These are phyloP conservation scores for Agriopis aurantiaria DNA, from an alignment of 2,888 invertebrate genomes.

Conservation along the genomic window DNA sequence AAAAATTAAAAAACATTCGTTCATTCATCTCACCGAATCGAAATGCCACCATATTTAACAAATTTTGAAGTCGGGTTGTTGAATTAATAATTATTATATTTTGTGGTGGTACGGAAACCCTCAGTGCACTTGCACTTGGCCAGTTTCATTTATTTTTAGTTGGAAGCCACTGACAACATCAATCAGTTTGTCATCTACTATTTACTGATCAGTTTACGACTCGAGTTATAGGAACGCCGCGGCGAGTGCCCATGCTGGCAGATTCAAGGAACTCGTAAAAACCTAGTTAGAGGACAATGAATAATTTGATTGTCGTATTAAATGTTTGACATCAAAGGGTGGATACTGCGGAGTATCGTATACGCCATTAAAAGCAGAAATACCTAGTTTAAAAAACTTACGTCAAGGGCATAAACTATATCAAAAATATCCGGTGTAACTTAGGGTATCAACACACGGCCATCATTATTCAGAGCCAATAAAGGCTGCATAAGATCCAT, in stretches of 20 bases:
- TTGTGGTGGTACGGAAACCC: too few species aligned
- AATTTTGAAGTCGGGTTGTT: too few species aligned
- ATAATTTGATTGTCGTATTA: slow-evolving; percentile 14
- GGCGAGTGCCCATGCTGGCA: slow-evolving; percentile 3
- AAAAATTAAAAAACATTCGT: too few species aligned
- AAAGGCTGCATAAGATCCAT: slow-evolving; percentile 35
- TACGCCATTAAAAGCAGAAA: neutral
- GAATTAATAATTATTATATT: too few species aligned
- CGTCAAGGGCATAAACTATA: neutral
- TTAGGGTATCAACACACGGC: neutral
- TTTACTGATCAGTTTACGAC: slow-evolving; percentile 43
- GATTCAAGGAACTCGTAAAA: slow-evolving; percentile 26
- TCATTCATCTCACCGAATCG: too few species aligned
- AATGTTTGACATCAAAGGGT: slow-evolving; percentile 8
- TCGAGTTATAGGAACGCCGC: slow-evolving; percentile 36
- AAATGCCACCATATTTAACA: too few species aligned
- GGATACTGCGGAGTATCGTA: neutral
- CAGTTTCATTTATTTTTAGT: slow-evolving; percentile 7
- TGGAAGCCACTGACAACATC: slow-evolving; percentile 33
- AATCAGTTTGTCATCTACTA: slow-evolving; percentile 49
- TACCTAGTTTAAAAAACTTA: neutral
- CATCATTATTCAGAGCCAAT: slow-evolving; percentile 10
- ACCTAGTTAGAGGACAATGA: slow-evolving; percentile 15
- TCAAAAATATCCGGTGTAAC: too few species aligned
- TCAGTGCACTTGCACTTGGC: too few species aligned